phyloP scores from a whole-genome alignment of 2,113 vertebrate genomes.

The Grammomys surdaster region DNA sequence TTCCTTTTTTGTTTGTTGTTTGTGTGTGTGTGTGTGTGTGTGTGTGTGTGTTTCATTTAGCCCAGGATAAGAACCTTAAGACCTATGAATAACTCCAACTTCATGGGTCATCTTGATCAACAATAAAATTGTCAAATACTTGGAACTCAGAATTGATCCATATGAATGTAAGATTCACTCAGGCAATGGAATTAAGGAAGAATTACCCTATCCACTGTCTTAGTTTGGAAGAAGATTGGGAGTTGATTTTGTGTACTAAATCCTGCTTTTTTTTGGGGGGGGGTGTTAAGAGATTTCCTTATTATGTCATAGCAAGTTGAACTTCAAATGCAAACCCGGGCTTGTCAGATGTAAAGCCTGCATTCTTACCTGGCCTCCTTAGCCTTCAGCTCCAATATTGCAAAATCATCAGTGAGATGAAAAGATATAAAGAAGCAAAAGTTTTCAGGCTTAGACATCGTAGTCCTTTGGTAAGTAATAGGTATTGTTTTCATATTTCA shows the following conservation, averaged over 20 bases:
- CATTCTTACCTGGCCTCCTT: too few relatives aligned
- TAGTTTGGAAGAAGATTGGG: not conserved
- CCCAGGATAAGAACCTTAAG: not conserved
- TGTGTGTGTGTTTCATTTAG: not conserved
- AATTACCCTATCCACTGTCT: rapidly evolving
- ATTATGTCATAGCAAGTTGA: not conserved
- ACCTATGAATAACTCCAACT: not conserved
- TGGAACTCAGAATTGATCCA: not conserved
- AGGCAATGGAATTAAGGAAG: not conserved
- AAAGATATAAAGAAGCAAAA: not conserved
- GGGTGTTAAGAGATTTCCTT: not conserved
- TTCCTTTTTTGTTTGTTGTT: not conserved
- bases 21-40: not conserved
- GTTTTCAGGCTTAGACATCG: not conserved
- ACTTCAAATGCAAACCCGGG: not conserved
- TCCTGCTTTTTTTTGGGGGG: not conserved
- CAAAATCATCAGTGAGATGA: not conserved
- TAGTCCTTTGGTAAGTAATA: not conserved
- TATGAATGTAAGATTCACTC: not conserved
- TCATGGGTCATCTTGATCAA: not conserved
- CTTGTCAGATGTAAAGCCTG: not conserved
- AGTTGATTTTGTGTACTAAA: not conserved
- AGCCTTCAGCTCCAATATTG: not conserved
- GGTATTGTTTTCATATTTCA: not conserved
- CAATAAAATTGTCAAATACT: not conserved